Percentiles rank a stretch among this genome's conserved stretches.
These are phyloP conservation scores for Lissocephala sabroskyi DNA, from an alignment of 2,888 invertebrate genomes.

Conservation along the genomic window DNA sequence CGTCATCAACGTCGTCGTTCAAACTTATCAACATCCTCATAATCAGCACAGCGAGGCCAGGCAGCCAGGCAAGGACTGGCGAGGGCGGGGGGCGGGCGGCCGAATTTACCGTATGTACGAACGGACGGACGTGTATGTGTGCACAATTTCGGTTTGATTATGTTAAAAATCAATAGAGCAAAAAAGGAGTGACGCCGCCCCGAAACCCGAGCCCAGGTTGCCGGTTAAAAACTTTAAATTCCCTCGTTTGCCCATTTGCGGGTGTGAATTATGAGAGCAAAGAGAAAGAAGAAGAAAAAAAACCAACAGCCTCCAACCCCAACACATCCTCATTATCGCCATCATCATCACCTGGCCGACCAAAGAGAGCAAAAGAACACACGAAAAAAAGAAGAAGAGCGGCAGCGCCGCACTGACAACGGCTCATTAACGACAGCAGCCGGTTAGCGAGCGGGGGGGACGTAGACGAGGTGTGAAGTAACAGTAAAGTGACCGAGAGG, in stretches of 20 bases:
- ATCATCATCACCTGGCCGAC: constrained; percentile 15
- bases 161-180: constrained; percentile 71
- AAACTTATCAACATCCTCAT: constrained; percentile 66
- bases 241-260: constrained; percentile 7
- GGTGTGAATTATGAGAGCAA: constrained; percentile 4
- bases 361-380: neutral
- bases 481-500: too few relatives aligned
- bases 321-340: too few relatives aligned
- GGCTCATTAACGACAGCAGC: constrained; percentile 43
- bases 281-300: neutral
- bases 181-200: constrained; percentile 53
- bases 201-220: neutral
- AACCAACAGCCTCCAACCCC: constrained; percentile 29
- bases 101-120: too few relatives aligned
- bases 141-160: constrained; percentile 63
- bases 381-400: neutral
- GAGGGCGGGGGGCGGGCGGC: too few relatives aligned
- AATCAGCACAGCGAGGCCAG: constrained; percentile 55
- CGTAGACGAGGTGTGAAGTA: too few relatives aligned
- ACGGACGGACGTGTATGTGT: constrained; percentile 31
- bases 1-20: constrained; percentile 31
- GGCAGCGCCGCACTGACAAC: constrained; percentile 1
- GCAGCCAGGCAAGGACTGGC: too few relatives aligned
- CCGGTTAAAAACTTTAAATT: neutral
- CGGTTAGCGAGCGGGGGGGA: constrained; percentile 6